Conservation (phyloP, 2,113 vertebrate species). For the Antechinus flavipes region DNA sequence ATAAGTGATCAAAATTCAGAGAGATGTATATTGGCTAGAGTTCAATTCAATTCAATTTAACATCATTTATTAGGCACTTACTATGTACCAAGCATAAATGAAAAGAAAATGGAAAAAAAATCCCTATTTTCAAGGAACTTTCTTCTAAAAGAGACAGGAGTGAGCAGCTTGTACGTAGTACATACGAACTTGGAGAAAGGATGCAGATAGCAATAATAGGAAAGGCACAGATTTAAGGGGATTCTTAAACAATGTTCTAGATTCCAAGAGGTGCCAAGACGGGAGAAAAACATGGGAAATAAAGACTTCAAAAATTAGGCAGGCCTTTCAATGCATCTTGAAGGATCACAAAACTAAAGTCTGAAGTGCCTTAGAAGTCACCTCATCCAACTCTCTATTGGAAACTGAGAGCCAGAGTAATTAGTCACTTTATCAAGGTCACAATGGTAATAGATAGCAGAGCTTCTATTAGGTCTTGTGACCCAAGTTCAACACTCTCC, state of each 20-base stretch:
- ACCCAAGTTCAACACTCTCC: background rate
- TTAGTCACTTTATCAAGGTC: background rate
- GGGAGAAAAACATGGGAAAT: background rate
- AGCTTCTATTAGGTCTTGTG: background rate
- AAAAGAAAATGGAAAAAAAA: background rate
- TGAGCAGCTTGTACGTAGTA: background rate
- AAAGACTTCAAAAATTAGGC: background rate
- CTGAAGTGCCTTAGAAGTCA: background rate
- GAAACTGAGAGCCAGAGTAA: background rate
- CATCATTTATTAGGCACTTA: background rate
- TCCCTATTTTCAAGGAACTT: background rate
- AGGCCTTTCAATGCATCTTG: background rate
- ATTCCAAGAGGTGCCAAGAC: background rate
- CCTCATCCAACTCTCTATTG: background rate
- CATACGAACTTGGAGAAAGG: background rate
- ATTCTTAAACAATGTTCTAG: background rate
- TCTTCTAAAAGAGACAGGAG: background rate
- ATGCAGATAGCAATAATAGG: background rate
- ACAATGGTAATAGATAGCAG: too few relatives aligned
- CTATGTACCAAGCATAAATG: background rate
- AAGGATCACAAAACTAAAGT: background rate
- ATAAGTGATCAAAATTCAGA: background rate
- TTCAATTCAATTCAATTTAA: background rate
- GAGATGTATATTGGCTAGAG: background rate
- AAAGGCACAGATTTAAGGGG: background rate